Percentiles rank a stretch among this genome's conserved stretches.
phyloP scores from a whole-genome alignment of 64 coral and sea anemone genomes.

The Pocillopora damicornis region DNA sequence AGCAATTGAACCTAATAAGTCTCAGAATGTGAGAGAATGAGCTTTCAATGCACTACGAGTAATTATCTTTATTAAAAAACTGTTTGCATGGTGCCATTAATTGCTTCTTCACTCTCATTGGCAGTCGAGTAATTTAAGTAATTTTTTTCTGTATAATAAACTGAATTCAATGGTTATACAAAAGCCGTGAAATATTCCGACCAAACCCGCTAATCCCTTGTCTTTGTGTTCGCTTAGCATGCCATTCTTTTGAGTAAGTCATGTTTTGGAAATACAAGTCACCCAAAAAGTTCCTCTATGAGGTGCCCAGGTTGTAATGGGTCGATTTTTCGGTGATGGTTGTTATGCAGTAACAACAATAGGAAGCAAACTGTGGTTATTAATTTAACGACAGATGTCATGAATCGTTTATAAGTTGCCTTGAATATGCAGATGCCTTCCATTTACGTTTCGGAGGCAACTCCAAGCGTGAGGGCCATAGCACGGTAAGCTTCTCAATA shows the following conservation, averaged over 20 bases:
- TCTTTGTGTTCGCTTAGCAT: background rate
- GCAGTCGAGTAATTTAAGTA: constrained; percentile 5
- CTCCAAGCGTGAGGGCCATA: constrained; percentile 5
- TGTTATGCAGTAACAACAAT: background rate
- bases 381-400: constrained; percentile 16
- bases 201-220: constrained; percentile 26
- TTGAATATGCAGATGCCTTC: constrained; percentile 22
- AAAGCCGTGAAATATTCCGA: constrained; percentile 20
- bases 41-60: background rate
- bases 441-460: constrained; percentile 7
- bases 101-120: background rate
- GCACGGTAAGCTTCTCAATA: background rate
- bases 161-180: background rate
- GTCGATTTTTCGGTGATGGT: background rate
- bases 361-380: background rate
- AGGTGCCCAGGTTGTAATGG: background rate
- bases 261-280: background rate
- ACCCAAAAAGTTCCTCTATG: background rate
- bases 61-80: constrained; percentile 22
- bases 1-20: constrained; percentile 9
- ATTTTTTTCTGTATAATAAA: constrained; percentile 9
- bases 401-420: background rate
- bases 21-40: constrained; percentile 1
- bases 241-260: background rate
- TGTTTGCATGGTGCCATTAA: constrained; percentile 13